phyloP scores from a whole-genome alignment of 2,113 vertebrate species.

The Cyprinodon variegatus region DNA sequence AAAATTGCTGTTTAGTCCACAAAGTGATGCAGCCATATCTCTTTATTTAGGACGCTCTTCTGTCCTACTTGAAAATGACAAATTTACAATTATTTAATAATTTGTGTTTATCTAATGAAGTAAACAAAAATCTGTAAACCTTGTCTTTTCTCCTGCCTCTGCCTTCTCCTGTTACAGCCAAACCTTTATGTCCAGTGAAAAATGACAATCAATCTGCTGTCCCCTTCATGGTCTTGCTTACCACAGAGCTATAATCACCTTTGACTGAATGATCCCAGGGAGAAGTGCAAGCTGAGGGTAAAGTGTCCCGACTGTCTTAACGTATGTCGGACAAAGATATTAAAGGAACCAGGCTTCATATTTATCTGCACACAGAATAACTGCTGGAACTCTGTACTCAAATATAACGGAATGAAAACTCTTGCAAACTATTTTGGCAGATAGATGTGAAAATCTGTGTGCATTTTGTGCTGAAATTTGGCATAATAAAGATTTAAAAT shows the following conservation, averaged over 20 bases:
- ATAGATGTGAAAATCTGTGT: conserved; percentile 15
- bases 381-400: background rate
- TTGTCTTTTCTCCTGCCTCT: background rate
- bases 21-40: background rate
- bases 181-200: conserved; percentile 3
- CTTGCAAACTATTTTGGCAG: conserved; percentile 25
- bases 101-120: background rate
- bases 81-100: background rate
- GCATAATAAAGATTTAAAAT: background rate
- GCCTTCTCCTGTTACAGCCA: conserved; percentile 2
- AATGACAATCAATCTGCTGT: conserved; percentile 22
- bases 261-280: conserved; percentile 51
- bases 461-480: conserved; percentile 24
- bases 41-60: background rate
- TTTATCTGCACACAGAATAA: conserved; percentile 30
- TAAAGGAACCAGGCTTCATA: conserved; percentile 63
- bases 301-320: conserved; percentile 29
- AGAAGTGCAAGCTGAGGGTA: conserved; percentile 21
- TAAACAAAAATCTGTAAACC: background rate
- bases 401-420: conserved; percentile 30
- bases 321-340: conserved; percentile 54
- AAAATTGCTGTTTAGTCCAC: background rate
- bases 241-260: conserved; percentile 45
- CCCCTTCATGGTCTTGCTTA: conserved; percentile 21
- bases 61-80: background rate